Percentiles rank a stretch among this genome's conserved stretches.
Evolutionary conservation across 92 coral and sea anemone genomes (phyloP).

Genomic region (Epizoanthus rinbou): DNA sequence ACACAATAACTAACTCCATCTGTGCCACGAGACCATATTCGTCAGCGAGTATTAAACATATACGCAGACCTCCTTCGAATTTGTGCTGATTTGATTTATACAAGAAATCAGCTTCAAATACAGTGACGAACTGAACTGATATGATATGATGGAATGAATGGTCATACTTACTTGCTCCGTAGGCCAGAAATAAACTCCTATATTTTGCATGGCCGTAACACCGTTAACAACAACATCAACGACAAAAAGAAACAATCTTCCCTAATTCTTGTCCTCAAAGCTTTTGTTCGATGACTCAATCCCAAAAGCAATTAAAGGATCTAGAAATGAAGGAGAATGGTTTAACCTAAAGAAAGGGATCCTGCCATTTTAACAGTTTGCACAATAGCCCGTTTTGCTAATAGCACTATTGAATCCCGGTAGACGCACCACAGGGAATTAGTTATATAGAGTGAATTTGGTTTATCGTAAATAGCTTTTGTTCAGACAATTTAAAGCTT

Average conservation of each 20-base stretch:
- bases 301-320: conserved; percentile 34
- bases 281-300: conserved; percentile 21
- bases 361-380: conserved; percentile 81
- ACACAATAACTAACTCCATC: too few species aligned
- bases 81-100: too few species aligned
- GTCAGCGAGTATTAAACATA: too few species aligned
- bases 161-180: not conserved
- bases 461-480: conserved; percentile 39
- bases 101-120: too few species aligned
- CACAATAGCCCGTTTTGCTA: conserved; percentile 78
- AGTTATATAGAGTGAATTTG: conserved; percentile 27
- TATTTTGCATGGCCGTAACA: not conserved
- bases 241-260: conserved; percentile 29
- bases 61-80: too few species aligned
- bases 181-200: not conserved
- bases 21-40: too few species aligned
- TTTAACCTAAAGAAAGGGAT: conserved; percentile 63
- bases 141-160: too few species aligned
- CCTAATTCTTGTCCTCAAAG: conserved; percentile 29
- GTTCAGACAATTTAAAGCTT: conserved; percentile 44
- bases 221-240: conserved; percentile 9
- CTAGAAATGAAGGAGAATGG: conserved; percentile 36
- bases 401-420: conserved; percentile 58
- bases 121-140: too few species aligned
- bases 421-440: conserved; percentile 36